Evolutionary conservation across 1,140 invertebrate species (phyloP).

Genomic region (Calycopis cecrops): DNA sequence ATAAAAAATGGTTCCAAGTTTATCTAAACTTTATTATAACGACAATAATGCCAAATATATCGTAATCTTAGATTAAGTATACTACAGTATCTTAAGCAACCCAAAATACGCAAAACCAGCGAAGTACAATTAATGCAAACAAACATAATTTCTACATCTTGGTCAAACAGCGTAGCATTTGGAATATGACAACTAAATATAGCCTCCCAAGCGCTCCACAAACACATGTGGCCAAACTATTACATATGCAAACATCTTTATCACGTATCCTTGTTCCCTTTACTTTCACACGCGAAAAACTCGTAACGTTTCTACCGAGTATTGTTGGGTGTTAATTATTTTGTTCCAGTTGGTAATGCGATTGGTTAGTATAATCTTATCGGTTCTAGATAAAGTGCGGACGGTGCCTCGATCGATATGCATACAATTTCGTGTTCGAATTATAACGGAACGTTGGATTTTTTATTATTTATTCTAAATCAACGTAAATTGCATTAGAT

Average conservation of each 20-base stretch:
- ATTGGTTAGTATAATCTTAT: constrained; percentile 65
- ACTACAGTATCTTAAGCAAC: too few relatives aligned
- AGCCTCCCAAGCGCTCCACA: constrained; percentile 39
- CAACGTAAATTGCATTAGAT: too few relatives aligned
- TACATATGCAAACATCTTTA: too few relatives aligned
- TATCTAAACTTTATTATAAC: too few relatives aligned
- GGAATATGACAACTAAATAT: constrained; percentile 44
- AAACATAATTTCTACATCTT: too few relatives aligned
- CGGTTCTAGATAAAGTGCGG: constrained; percentile 52
- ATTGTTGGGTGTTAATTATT: neutral
- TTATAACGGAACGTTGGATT: constrained; percentile 5
- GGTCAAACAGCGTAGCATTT: too few relatives aligned
- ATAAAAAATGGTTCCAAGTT: too few relatives aligned
- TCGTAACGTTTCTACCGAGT: neutral
- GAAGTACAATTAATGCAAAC: too few relatives aligned
- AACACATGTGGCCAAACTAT: constrained; percentile 40
- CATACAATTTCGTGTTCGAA: constrained; percentile 16
- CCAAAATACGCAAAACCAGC: too few relatives aligned
- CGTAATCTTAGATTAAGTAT: too few relatives aligned
- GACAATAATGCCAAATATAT: too few relatives aligned
- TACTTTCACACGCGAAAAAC: constrained; percentile 7
- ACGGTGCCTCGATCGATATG: constrained; percentile 52
- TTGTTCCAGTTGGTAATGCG: constrained; percentile 24
- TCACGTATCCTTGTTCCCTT: constrained; percentile 20
- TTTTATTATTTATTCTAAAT: constrained; percentile 4